Conservation (phyloP, 2,113 vertebrate genomes). For the Xiphias gladius region DNA sequence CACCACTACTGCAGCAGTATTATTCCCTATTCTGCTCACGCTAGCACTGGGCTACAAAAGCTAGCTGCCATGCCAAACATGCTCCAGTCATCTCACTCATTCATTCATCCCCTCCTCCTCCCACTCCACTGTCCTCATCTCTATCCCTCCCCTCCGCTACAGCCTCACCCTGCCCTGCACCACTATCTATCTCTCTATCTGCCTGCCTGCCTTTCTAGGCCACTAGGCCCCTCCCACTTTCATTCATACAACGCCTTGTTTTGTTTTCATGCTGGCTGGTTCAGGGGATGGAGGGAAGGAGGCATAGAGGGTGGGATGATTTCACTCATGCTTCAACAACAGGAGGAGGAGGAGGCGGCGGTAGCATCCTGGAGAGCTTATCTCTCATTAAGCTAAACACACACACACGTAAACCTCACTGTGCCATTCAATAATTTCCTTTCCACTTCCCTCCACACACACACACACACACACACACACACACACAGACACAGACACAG, state of each 20-base stretch:
- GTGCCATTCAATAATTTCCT: conserved; percentile 59
- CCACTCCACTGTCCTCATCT: conserved; percentile 47
- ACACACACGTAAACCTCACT: conserved; percentile 34
- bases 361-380: conserved; percentile 66
- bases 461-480: conserved; percentile 18
- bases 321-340: conserved; percentile 65
- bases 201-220: conserved; percentile 79
- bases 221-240: conserved; percentile 79
- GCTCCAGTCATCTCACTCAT: conserved; percentile 65
- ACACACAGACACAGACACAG: conserved; percentile 13
- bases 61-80: conserved; percentile 67
- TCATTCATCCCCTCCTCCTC: conserved; percentile 66
- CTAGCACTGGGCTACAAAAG: conserved; percentile 35
- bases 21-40: conserved; percentile 63
- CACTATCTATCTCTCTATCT: conserved; percentile 74
- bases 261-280: conserved; percentile 73
- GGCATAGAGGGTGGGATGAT: conserved; percentile 59
- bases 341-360: conserved; percentile 56
- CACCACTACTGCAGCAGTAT: conserved; percentile 36
- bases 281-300: conserved; percentile 26
- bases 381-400: conserved; percentile 67
- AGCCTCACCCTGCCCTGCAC: conserved; percentile 72
- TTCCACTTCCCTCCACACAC: conserved; percentile 22
- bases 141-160: conserved; percentile 56
- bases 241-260: conserved; percentile 81